Conservation (phyloP, 2,888 invertebrate genomes). For the Antitype chi region DNA sequence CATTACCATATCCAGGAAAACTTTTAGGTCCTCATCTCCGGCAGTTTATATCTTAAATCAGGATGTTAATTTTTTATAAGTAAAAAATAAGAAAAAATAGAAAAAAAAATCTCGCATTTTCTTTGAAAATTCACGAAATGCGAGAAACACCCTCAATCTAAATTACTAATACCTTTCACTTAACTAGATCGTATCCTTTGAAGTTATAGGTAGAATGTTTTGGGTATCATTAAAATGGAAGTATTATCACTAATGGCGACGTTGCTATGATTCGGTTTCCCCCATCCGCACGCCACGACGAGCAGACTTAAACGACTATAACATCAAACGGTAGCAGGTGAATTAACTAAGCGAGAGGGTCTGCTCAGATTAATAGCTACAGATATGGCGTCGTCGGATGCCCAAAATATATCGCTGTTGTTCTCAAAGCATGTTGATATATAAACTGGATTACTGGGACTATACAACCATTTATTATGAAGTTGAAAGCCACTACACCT, state of each 20-base stretch:
- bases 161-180: neutral
- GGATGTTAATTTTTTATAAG: no score
- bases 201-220: slow-evolving; percentile 11
- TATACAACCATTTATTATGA: slow-evolving; percentile 46
- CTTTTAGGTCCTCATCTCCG: no score
- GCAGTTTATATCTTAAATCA: no score
- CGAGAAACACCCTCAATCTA: neutral
- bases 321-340: slow-evolving; percentile 81
- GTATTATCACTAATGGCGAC: slow-evolving; percentile 73
- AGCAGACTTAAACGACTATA: slow-evolving; percentile 77
- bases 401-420: slow-evolving; percentile 72
- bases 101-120: no score
- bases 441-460: slow-evolving; percentile 56
- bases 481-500: slow-evolving; percentile 32
- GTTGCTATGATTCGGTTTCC: slow-evolving; percentile 66
- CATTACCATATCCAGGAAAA: no score
- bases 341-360: slow-evolving; percentile 79
- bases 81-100: no score
- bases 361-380: slow-evolving; percentile 80
- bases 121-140: no score
- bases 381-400: slow-evolving; percentile 76
- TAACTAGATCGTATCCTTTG: neutral
- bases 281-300: slow-evolving; percentile 69
- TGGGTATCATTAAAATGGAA: slow-evolving; percentile 63
- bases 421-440: slow-evolving; percentile 59